Evolutionary conservation across 2,888 invertebrate genomes (phyloP).

Genomic region (Dascillus cervinus): DNA sequence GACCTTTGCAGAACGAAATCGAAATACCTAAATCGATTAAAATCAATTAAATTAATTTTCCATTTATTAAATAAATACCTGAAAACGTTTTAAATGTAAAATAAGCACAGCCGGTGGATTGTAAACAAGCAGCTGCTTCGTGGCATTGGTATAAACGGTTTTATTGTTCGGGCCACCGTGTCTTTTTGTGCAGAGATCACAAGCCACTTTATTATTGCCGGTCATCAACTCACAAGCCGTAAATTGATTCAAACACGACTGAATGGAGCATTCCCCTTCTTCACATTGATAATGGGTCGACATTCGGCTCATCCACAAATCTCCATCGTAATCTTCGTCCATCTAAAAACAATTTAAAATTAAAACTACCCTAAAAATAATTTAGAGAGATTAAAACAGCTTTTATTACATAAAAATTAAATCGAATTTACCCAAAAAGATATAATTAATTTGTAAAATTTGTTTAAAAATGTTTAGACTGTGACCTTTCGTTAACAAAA

Average conservation of each 20-base stretch:
- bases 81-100: slow-evolving; percentile 92
- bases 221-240: slow-evolving; percentile 85
- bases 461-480: slow-evolving; percentile 30
- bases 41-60: no score
- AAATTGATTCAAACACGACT: slow-evolving; percentile 88
- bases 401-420: no score
- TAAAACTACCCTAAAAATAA: no score
- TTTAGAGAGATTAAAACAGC: no score
- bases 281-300: slow-evolving; percentile 63
- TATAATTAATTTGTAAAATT: no score
- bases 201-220: slow-evolving; percentile 88
- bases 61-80: slow-evolving; percentile 47
- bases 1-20: slow-evolving; percentile 68
- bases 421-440: no score
- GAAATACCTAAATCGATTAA: slow-evolving; percentile 29
- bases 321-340: slow-evolving; percentile 33
- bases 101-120: slow-evolving; percentile 91
- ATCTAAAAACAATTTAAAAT: slow-evolving; percentile 32
- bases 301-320: slow-evolving; percentile 33
- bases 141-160: slow-evolving; percentile 72
- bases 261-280: slow-evolving; percentile 75
- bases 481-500: slow-evolving; percentile 22
- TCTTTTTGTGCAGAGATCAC: slow-evolving; percentile 80
- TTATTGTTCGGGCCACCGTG: slow-evolving; percentile 61
- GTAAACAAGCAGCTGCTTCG: slow-evolving; percentile 79